Conservation (phyloP, 2,113 vertebrate species). For the cattle (Bos taurus) region ARS-UCD2.0 NC_037333.1:39733001-39733500, state of each 20-base stretch:
- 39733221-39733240: not conserved
- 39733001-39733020: not conserved
- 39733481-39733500: not conserved
- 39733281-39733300: not conserved
- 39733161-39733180: not conserved
- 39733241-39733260: not conserved
- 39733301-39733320: not conserved
- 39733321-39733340: not conserved
- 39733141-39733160: not conserved
- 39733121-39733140: not conserved
- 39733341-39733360: not conserved
- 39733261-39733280: not conserved
- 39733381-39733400: not conserved
- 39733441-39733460: not conserved
- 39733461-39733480: not conserved
- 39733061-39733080: not conserved
- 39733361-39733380: not conserved
- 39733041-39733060: not conserved
- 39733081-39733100: not conserved
- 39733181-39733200: not conserved
- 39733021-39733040: not conserved
- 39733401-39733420: not conserved
- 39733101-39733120: not conserved
- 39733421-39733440: not conserved
- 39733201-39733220: not conserved